Evolutionary conservation across 2,113 vertebrate genomes (phyloP).

Genomic region (Physeter macrocephalus): DNA sequence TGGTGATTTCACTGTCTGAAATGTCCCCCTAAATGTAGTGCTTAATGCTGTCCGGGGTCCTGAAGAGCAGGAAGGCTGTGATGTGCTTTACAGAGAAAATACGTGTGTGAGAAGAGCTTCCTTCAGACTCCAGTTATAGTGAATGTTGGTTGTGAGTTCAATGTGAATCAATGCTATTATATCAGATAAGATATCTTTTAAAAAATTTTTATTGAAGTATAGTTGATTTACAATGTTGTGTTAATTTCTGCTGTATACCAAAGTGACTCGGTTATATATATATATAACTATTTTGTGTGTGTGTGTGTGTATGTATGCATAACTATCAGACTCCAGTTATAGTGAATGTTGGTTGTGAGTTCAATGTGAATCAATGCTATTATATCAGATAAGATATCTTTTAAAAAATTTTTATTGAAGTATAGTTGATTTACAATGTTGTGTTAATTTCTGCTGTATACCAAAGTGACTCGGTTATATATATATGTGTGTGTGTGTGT

Average conservation of each 20-base stretch:
- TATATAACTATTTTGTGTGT: too few species aligned
- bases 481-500: background rate
- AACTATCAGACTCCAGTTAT: background rate
- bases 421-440: background rate
- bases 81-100: background rate
- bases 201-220: background rate
- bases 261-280: background rate
- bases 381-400: background rate
- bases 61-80: background rate
- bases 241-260: background rate
- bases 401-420: background rate
- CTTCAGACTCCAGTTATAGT: background rate
- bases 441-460: background rate
- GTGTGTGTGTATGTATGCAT: too few species aligned
- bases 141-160: background rate
- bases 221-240: background rate
- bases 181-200: background rate
- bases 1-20: background rate
- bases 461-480: background rate
- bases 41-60: background rate
- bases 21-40: background rate
- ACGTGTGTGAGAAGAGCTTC: background rate
- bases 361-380: background rate
- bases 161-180: fast-evolving
- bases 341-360: background rate